Evolutionary conservation across 2,888 invertebrate genomes (phyloP).

Genomic region (Sicus ferrugineus): DNA sequence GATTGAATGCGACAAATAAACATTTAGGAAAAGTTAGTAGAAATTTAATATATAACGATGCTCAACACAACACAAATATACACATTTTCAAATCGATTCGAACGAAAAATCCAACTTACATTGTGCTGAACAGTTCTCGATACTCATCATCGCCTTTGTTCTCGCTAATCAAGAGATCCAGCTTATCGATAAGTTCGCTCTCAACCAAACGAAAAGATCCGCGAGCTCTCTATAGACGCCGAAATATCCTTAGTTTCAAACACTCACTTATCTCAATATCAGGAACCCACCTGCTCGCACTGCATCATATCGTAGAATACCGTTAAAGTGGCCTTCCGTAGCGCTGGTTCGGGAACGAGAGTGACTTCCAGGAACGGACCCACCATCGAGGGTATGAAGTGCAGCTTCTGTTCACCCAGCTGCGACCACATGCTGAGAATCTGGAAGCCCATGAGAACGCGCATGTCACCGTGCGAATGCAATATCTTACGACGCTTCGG

Average conservation of each 20-base stretch:
- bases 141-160: constrained; percentile 96
- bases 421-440: constrained; percentile 92
- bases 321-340: constrained; percentile 88
- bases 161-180: constrained; percentile 90
- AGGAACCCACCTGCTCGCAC: constrained; percentile 72
- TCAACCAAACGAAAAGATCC: constrained; percentile 92
- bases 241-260: neutral
- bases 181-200: constrained; percentile 90
- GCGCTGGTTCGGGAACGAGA: constrained; percentile 82
- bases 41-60: constrained; percentile 36
- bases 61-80: no score
- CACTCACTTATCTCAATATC: neutral
- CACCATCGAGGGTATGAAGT: constrained; percentile 91
- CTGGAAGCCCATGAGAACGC: constrained; percentile 90
- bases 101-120: no score
- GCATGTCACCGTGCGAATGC: constrained; percentile 87
- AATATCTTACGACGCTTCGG: constrained; percentile 80
- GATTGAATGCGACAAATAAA: constrained; percentile 37
- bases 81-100: no score
- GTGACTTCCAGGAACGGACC: constrained; percentile 94
- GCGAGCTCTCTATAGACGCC: constrained; percentile 67
- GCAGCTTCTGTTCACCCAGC: constrained; percentile 85
- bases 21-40: constrained; percentile 29
- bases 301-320: constrained; percentile 97
- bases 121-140: constrained; percentile 89